These are phyloP conservation scores for Helicoverpa assulta DNA, from an alignment of 2,888 invertebrate species.

Conservation along the genomic window DNA sequence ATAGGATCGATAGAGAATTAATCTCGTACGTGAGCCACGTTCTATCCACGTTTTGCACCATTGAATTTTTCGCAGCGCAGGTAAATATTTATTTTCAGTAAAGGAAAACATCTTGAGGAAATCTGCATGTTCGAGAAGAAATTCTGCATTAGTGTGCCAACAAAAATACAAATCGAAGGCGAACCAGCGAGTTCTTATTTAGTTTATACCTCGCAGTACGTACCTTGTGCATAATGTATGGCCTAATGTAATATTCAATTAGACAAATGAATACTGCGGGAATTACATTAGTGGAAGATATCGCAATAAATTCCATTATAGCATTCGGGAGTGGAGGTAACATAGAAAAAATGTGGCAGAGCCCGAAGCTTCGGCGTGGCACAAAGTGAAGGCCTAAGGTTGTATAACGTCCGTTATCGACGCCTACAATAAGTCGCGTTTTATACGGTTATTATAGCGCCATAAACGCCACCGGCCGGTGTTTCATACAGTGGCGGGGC, in stretches of 20 bases:
- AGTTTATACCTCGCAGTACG: slow-evolving; percentile 26
- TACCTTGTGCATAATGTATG: slow-evolving; percentile 49
- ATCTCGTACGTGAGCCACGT: slow-evolving; percentile 65
- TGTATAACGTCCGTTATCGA: slow-evolving; percentile 88
- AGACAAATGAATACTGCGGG: slow-evolving; percentile 65
- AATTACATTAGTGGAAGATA: slow-evolving; percentile 65
- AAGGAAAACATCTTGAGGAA: slow-evolving; percentile 65
- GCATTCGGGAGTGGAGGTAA: slow-evolving; percentile 68
- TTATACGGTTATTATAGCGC: slow-evolving; percentile 90
- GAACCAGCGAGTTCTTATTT: slow-evolving; percentile 44
- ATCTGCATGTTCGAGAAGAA: slow-evolving; percentile 63
- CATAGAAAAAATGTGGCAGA: slow-evolving; percentile 72
- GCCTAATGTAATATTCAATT: slow-evolving; percentile 66
- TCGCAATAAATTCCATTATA: slow-evolving; percentile 70
- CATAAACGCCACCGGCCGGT: slow-evolving; percentile 90
- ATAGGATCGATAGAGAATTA: slow-evolving; percentile 63
- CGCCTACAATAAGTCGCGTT: slow-evolving; percentile 90
- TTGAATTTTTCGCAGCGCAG: slow-evolving; percentile 64
- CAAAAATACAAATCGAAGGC: slow-evolving; percentile 51
- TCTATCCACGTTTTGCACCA: slow-evolving; percentile 60
- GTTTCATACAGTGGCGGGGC: slow-evolving; percentile 89
- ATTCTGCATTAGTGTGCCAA: slow-evolving; percentile 63
- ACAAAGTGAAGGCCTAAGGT: slow-evolving; percentile 80
- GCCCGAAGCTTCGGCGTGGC: slow-evolving; percentile 67
- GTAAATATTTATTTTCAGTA: slow-evolving; percentile 69